Base-by-base conservation (phyloP, 2,888 invertebrate genomes). In the Eristalis intricaria region DNA sequence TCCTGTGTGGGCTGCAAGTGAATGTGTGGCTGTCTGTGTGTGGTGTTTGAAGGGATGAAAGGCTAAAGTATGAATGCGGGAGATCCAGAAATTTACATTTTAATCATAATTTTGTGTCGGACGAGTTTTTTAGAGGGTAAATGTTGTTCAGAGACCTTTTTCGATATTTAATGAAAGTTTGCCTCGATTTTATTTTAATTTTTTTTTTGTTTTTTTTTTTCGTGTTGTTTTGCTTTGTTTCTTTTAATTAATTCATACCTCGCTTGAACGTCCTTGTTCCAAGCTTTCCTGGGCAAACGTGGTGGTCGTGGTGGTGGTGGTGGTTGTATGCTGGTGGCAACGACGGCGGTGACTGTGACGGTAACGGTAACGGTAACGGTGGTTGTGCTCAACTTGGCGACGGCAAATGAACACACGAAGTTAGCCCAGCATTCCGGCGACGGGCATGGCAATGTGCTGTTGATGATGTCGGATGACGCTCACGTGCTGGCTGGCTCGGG, bases 121-220 rank as follows among this genome's bases (percentile, higher is more conserved):
- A 60, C 26, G 23, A 26, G 13, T 60, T 60, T 56, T 60, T 60
- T 38, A 65, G 64, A 38, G 32, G 32, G 68, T 58, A 38, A 13
- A 38, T 58, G 65, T 58, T n/a, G 15, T 22, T 26, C 15, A 13
- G 65, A n/a, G 65, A 19, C 35, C 35, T 35, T 38, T 75, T 65
- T 58, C 65, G 64, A 75, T 75, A 75, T 60, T 75, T 58, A 69
- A 77, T 69, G 64, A 68, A 68, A 69, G 68, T 84, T 19, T 82
- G 38, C 56, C n/a, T 26, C 4, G 58, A 1, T 22, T 50, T 38
- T 11, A 1, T 7, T 11, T 40, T 13, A 4, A 11, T 10, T 40
- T 2, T 40, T 2, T n/a, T n/a, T 15, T n/a, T 43, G 4, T 43
- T 15, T 50, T 50, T 50, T 19, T 8, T 2, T 13, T 38, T 10